Evolutionary conservation across 2,888 invertebrate species (phyloP), one percentile per base, ranked within the genome.

Genomic region (Nymphalis polychloros): DNA sequence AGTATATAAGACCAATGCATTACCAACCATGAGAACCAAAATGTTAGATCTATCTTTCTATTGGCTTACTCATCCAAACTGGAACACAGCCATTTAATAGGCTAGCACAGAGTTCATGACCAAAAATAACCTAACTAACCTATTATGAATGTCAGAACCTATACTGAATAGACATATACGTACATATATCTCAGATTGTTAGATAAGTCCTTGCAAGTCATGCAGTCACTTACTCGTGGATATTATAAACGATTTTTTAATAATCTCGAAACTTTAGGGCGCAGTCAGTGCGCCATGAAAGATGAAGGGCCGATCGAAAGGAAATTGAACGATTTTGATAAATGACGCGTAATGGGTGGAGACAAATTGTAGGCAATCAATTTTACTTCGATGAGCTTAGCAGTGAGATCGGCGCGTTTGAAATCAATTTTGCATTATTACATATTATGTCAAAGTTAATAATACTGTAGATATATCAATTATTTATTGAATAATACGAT

Each of bases 301-400:
- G 35, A 55, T 35, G 0, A 20, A 55, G 31, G 55, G 55, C 31
- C 55, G 31, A 7, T 35, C 55, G 23, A 52, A 13, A 52, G 55
- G 27, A 55, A 55, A 55, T 55, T 55, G 55, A n/a, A 55, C 55
- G 31, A 55, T 55, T 55, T 55, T 55, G 55, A 55, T 55, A 31
- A 55, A 55, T n/a, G 55, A 55, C 35, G 31, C n/a, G n/a, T 16
- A 55, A 17, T 31, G 31, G 55, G 55, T 17, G 55, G n/a, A 55
- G 55, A 55, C 55, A 31, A 55, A 55, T 55, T 55, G 27, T 55
- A 16, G 17, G 55, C 31, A 27, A 55, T 55, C 27, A 55, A 55
- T 16, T 31, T 55, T n/a, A 49, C 49, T 19, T 19, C n/a, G 31
- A 55, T 31, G 31, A 31, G 17, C 31, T 55, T n/a, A 8, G n/a